These are phyloP conservation scores for Platichthys flesus DNA, from an alignment of 2,113 vertebrate species.

Conservation along the genomic window DNA sequence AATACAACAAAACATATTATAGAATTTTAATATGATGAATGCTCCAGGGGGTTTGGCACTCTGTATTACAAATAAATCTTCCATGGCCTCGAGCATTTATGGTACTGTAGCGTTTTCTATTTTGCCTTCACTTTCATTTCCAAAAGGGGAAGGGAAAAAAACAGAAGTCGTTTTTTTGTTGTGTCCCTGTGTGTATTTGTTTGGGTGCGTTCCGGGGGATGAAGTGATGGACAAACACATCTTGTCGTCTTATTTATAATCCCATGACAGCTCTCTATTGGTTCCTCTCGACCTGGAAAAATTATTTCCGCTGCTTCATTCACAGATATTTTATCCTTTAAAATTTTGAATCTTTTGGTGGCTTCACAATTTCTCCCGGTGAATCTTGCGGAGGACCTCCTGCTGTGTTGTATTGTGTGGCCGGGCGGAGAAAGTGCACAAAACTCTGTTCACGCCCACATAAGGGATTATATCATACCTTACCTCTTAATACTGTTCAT, in stretches of 20 bases:
- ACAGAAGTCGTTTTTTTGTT: neutral
- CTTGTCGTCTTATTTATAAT: conserved; percentile 50
- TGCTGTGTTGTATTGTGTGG: too few species aligned
- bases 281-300: neutral
- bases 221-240: conserved; percentile 29
- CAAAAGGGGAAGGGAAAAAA: neutral
- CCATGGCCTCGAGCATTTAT: conserved; percentile 44
- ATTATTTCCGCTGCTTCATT: too few species aligned
- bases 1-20: conserved; percentile 62
- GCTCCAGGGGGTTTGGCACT: conserved; percentile 56
- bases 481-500: too few species aligned
- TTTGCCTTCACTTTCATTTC: conserved; percentile 31
- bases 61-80: conserved; percentile 69
- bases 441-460: too few species aligned
- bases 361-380: too few species aligned
- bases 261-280: conserved; percentile 30
- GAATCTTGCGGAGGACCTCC: too few species aligned
- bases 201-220: conserved; percentile 22
- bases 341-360: too few species aligned
- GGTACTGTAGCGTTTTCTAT: conserved; percentile 33
- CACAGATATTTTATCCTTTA: too few species aligned
- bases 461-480: too few species aligned
- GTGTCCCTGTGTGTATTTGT: conserved; percentile 25
- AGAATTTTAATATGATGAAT: conserved; percentile 70
- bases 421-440: too few species aligned